These are phyloP conservation scores for Metridium senile DNA, from an alignment of 92 coral and sea anemone genomes.

Conservation along the genomic window DNA sequence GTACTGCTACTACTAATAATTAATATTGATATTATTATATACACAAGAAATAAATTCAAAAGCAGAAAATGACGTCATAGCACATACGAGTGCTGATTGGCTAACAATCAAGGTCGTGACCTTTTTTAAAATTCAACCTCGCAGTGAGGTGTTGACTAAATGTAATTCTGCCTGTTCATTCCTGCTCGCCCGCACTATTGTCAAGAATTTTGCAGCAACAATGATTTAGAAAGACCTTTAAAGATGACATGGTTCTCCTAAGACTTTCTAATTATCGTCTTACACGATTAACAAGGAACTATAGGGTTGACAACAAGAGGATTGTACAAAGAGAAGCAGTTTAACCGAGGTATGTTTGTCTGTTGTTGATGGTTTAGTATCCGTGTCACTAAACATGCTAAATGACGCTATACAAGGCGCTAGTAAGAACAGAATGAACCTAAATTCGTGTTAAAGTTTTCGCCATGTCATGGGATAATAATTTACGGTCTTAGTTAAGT, in stretches of 20 bases:
- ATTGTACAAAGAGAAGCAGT: not conserved
- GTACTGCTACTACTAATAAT: too few relatives aligned
- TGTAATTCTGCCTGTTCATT: slow-evolving; percentile 17
- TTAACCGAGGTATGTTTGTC: not conserved
- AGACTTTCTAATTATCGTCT: not conserved
- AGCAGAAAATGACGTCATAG: not conserved
- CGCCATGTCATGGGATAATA: too few relatives aligned
- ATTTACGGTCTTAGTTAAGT: not conserved
- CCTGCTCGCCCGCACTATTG: not conserved
- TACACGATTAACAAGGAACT: not conserved
- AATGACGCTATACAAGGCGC: not conserved
- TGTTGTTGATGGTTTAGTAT: too few relatives aligned
- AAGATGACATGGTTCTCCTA: not conserved
- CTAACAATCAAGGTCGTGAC: not conserved
- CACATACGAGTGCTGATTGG: slow-evolving; percentile 6
- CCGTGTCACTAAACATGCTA: not conserved
- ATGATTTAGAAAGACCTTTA: not conserved
- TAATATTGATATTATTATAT: too few relatives aligned
- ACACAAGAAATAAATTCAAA: too few relatives aligned
- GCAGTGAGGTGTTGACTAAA: not conserved
- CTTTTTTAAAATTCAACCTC: slow-evolving; percentile 2
- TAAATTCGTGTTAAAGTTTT: too few relatives aligned
- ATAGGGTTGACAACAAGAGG: not conserved
- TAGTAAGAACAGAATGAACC: too few relatives aligned
- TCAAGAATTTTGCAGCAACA: not conserved